Conservation (phyloP, 2,797 vertebrate genomes). For the Siniperca obscura region DNA sequence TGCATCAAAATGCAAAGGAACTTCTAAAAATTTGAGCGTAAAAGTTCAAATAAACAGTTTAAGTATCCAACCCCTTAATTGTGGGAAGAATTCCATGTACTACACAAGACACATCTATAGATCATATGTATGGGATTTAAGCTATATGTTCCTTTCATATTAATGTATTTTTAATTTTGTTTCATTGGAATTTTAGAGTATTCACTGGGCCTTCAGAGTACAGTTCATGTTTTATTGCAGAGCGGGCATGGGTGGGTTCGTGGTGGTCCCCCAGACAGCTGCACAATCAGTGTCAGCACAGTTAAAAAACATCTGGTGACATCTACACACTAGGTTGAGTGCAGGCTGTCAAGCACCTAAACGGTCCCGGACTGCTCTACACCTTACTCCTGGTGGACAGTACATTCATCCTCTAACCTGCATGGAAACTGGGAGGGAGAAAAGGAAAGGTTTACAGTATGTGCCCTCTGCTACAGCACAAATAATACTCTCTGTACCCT, state of each 20-base stretch:
- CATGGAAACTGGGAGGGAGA: conserved; percentile 38
- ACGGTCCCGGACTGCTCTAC: conserved; percentile 31
- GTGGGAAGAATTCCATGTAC: background rate
- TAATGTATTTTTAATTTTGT: background rate
- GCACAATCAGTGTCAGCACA: conserved; percentile 44
- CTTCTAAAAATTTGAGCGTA: conserved; percentile 4
- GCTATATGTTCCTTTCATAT: conserved; percentile 1
- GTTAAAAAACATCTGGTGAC: conserved; percentile 26
- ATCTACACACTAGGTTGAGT: conserved; percentile 27
- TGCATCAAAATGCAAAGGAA: conserved; percentile 33
- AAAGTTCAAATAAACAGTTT: conserved; percentile 30
- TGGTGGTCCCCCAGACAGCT: conserved; percentile 22
- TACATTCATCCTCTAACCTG: conserved; percentile 60
- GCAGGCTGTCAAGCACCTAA: conserved; percentile 19
- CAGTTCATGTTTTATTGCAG: conserved; percentile 56
- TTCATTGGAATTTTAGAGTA: conserved; percentile 15
- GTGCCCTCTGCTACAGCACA: conserved; percentile 71
- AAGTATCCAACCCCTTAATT: conserved; percentile 17
- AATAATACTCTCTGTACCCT: conserved; percentile 50
- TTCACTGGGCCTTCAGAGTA: conserved; percentile 34
- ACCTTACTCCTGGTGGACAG: conserved; percentile 32
- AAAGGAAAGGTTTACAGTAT: conserved; percentile 64
- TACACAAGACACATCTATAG: conserved; percentile 17
- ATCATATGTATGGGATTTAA: conserved; percentile 22
- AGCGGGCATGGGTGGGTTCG: conserved; percentile 17